Base-by-base conservation (phyloP, 2,888 invertebrate species). In the Macrophya annulata region DNA sequence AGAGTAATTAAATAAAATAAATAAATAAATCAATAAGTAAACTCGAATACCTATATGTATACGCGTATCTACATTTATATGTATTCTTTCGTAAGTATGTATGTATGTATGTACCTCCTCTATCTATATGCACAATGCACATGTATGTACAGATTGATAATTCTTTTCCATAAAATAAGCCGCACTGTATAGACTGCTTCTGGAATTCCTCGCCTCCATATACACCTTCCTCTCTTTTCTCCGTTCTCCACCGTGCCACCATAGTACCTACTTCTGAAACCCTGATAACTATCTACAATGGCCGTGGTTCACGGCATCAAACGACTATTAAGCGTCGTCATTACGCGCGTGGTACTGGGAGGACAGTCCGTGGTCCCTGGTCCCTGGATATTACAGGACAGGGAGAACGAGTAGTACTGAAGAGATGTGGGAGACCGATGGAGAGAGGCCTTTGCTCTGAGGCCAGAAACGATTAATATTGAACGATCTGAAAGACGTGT, bases 401-500 rank as follows among this genome's bases (percentile, higher is more conserved):
- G 83, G 48, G 83, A 62, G 48, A 71, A 25, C 48, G 62, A 17
- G 31, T 48, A 12, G 62, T 10, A 48, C 37, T 2, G 55, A 79
- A 31, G 85, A 86, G 86, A 87, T 84, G 86, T 85, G 86, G 88
- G 85, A 77, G 85, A 76, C 77, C 76, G 79, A 86, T 71, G 68
- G 76, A 45, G 65, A 85, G 74, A 79, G 86, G 88, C 87, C 88
- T 88, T 88, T 87, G 88, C 88, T 85, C 89, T 88, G 88, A 88
- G 88, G 88, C 89, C 90, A 89, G 88, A 87, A 88, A 89, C 91
- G 90, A 92, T 92, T 92, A 92, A 92, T 92, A 92, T 92, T 90
- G 91, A 92, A 91, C 91, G 90, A 88, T 88, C 88, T 88, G 45
- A 31, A 88, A 86, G 86, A 88, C 88, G 89, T 88, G 88, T 89